phyloP scores from a whole-genome alignment of 2,797 vertebrate genomes.

The Thunnus albacares region DNA sequence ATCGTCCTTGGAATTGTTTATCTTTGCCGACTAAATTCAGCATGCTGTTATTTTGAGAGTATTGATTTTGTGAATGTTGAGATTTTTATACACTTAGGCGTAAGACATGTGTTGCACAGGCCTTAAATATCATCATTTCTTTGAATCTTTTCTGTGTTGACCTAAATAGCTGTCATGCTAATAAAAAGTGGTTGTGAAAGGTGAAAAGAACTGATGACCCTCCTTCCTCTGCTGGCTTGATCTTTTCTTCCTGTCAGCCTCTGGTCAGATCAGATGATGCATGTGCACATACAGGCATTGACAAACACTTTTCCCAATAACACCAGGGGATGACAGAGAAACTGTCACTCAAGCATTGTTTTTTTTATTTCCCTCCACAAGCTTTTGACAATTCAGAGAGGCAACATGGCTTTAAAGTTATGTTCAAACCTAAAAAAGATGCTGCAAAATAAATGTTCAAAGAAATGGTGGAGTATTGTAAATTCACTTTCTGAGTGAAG shows the following conservation, averaged over 20 bases:
- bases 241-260: constrained; percentile 17
- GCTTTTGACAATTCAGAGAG: not conserved
- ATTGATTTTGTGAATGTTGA: not conserved
- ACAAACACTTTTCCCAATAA: not conserved
- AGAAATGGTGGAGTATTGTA: no score
- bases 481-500: not conserved
- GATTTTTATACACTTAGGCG: not conserved
- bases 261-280: constrained; percentile 27
- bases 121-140: not conserved
- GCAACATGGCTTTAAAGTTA: not conserved
- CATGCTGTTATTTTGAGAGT: not conserved
- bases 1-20: not conserved
- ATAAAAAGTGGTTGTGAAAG: not conserved
- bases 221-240: constrained; percentile 9
- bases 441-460: not conserved
- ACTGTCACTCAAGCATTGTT: not conserved
- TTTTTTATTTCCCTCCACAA: not conserved
- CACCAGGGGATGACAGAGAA: not conserved
- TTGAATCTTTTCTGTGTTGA: not conserved
- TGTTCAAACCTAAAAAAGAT: not conserved
- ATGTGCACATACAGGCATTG: not conserved
- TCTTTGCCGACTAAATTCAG: constrained; percentile 19
- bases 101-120: not conserved
- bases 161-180: constrained; percentile 9
- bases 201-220: constrained; percentile 25